Evolutionary conservation across 2,888 invertebrate species (phyloP).

Genomic region (Clostera curtula): DNA sequence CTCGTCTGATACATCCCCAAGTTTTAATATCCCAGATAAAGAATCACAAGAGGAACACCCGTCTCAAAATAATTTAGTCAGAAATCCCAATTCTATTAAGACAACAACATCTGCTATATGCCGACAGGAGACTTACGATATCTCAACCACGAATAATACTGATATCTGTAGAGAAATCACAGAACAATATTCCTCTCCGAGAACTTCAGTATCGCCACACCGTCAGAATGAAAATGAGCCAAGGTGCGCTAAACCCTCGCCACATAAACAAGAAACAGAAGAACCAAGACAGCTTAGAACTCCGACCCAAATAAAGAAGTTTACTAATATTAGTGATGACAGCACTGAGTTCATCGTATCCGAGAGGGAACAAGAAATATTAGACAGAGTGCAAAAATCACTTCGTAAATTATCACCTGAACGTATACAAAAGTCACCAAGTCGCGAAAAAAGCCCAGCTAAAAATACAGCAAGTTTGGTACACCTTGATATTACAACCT

Average conservation of each 20-base stretch:
- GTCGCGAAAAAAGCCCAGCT: constrained; percentile 38
- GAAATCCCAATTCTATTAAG: too few relatives aligned
- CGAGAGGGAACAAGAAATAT: constrained; percentile 55
- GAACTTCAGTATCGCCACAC: constrained; percentile 15
- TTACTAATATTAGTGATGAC: constrained; percentile 23
- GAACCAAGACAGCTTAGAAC: constrained; percentile 25
- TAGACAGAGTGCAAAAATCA: constrained; percentile 55
- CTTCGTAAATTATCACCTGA: constrained; percentile 57
- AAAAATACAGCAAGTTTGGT: constrained; percentile 42
- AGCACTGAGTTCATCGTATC: constrained; percentile 40
- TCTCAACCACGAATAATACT: too few relatives aligned
- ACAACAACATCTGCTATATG: too few relatives aligned
- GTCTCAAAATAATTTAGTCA: too few relatives aligned
- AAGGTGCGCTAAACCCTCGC: constrained; percentile 6
- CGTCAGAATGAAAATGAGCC: constrained; percentile 11
- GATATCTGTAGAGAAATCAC: too few relatives aligned
- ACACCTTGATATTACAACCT: constrained; percentile 35
- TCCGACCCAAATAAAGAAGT: constrained; percentile 34
- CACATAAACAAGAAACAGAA: constrained; percentile 18
- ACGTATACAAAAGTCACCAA: constrained; percentile 41
- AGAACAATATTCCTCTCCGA: constrained; percentile 9
- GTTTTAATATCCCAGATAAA: too few relatives aligned
- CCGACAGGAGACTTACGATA: too few relatives aligned
- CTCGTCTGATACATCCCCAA: too few relatives aligned
- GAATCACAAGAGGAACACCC: too few relatives aligned